Evolutionary conservation across 2,888 invertebrate genomes (phyloP), one percentile per base, ranked within the genome.

Genomic region (Agelastica alni): DNA sequence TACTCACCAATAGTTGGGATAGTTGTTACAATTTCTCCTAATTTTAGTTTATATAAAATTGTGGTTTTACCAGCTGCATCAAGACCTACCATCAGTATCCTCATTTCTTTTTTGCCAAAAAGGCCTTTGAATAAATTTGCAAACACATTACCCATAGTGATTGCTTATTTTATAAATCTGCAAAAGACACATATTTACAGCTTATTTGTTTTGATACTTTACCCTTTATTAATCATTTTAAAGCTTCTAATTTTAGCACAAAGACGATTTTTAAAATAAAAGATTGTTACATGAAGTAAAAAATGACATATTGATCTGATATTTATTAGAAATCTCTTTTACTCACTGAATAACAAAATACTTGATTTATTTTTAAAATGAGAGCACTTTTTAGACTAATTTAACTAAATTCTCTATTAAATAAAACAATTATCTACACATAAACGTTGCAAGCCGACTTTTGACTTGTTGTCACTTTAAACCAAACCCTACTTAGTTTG

Each of bases 1-100:
- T 54, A 83, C 88, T 87, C 78, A 94, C 95, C 97, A 85, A 98
- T 98, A 74, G 97, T 98, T 76, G 98, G 98, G 84, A 98, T 98
- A 77, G 98, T 98, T 78, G 97, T 97, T 78, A 98, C 97, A 85
- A 97, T 97, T 91, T 98, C 97, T 79, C 97, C 97, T 86, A 98
- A 87, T 88, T 98, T 98, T 79, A 98, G 88, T 89, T 98, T 98
- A 87, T 97, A 97, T 82, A 98, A 86, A 83, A 98, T 98, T 82
- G 97, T 98, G 77, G 98, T 98, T 89, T 98, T 98, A 86, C 98
- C 98, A 83, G 98, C 98, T 76, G 97, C 97, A 86, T 98, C 97
- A 78, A 96, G 86, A 78, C 96, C 96, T 71, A 96, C 96, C 97
- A 98, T 98, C 83, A 98, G 85, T 88, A 98, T 97, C 85, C 99